These are phyloP conservation scores for Antrozous pallidus DNA, from an alignment of 2,797 vertebrate genomes.

Conservation along the genomic window DNA sequence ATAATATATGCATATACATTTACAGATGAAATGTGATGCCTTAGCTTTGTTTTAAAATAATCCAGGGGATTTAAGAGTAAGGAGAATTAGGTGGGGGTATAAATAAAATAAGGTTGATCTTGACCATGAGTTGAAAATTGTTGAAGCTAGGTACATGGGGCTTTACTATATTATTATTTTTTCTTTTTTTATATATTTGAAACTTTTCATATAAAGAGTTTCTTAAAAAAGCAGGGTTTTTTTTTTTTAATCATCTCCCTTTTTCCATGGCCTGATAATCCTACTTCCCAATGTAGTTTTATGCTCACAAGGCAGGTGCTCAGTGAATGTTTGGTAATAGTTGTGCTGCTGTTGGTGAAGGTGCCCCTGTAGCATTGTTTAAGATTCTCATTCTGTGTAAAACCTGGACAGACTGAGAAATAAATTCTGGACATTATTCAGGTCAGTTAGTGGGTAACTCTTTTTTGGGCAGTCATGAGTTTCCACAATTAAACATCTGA, in stretches of 20 bases:
- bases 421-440: neutral
- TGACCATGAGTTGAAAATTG: neutral
- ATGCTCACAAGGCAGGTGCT: neutral
- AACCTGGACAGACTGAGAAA: neutral
- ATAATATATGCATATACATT: neutral
- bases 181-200: neutral
- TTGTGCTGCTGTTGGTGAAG: neutral
- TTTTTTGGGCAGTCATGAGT: neutral
- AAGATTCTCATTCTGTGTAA: neutral
- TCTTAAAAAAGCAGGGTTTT: neutral
- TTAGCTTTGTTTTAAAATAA: conserved; percentile 31
- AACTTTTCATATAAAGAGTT: neutral
- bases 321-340: neutral
- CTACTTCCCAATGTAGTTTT: neutral
- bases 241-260: neutral
- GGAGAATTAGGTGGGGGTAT: neutral
- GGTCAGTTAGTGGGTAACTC: neutral
- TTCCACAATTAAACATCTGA: neutral
- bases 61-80: neutral
- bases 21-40: neutral
- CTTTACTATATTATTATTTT: neutral
- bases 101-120: neutral
- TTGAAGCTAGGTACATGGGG: neutral
- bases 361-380: neutral
- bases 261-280: neutral